Conservation (phyloP, 2,797 vertebrate genomes). For the Phoeniculus purpureus region DNA sequence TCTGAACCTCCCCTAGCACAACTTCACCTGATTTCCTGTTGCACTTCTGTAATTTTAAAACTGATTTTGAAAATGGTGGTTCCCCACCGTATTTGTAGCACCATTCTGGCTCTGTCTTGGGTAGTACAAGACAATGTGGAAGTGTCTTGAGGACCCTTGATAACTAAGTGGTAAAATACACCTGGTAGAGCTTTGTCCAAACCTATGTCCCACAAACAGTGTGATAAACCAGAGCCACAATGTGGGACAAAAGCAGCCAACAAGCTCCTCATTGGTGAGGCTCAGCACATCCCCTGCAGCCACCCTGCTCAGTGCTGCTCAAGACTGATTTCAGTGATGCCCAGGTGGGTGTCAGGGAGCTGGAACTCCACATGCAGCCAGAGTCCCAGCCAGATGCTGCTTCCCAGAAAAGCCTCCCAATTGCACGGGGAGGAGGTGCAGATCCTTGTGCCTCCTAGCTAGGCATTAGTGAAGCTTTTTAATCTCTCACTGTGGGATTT, state of each 20-base stretch:
- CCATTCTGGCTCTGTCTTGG: neutral
- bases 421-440: neutral
- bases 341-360: accelerated
- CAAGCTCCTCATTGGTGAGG: accelerated
- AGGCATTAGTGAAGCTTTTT: slow-evolving; percentile 65
- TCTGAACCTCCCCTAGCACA: too few species aligned
- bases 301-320: accelerated
- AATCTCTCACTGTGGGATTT: slow-evolving; percentile 68
- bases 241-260: accelerated
- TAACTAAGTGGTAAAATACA: neutral
- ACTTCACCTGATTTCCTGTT: too few species aligned
- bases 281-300: accelerated
- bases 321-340: accelerated
- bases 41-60: neutral
- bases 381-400: neutral
- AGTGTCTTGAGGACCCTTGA: neutral
- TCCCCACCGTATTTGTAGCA: neutral
- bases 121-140: accelerated
- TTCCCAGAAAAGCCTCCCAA: neutral
- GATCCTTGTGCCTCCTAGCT: slow-evolving; percentile 44
- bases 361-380: neutral
- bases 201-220: accelerated
- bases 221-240: neutral
- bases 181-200: accelerated
- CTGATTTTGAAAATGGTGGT: neutral